Evolutionary conservation across 2,888 invertebrate genomes (phyloP).

Genomic region (Aromia moschata): DNA sequence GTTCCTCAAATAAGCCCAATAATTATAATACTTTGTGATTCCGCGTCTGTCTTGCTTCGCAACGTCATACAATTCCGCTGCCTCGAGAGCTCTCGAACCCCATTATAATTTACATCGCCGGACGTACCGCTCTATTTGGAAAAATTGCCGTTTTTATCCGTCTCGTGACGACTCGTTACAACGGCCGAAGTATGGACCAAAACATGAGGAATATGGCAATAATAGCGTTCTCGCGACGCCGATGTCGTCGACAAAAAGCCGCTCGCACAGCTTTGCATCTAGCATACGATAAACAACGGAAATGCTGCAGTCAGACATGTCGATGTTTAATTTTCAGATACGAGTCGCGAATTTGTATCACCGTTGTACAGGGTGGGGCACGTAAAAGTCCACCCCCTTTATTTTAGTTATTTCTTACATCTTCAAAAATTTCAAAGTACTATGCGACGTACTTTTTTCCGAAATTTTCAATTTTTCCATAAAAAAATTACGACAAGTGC

Average conservation of each 20-base stretch:
- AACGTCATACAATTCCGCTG: constrained; percentile 1
- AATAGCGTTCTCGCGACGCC: background rate
- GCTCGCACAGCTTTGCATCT: constrained; percentile 14
- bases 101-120: constrained; percentile 5
- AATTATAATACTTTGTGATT: constrained; percentile 17
- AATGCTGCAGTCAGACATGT: constrained; percentile 8
- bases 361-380: constrained; percentile 1
- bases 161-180: constrained; percentile 1
- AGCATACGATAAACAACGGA: constrained; percentile 11
- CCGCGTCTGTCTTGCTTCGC: constrained; percentile 8
- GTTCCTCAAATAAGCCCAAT: constrained; percentile 12
- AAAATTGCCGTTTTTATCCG: constrained; percentile 10
- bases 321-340: constrained; percentile 9
- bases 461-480: too few relatives aligned
- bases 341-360: constrained; percentile 5
- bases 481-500: too few relatives aligned
- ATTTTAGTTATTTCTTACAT: too few relatives aligned
- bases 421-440: too few relatives aligned
- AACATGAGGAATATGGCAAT: constrained; percentile 2
- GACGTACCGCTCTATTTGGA: constrained; percentile 13
- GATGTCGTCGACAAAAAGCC: background rate
- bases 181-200: constrained; percentile 6
- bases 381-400: too few relatives aligned
- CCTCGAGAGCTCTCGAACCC: constrained; percentile 6
- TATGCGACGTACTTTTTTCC: too few relatives aligned